Conservation (phyloP, 2,797 vertebrate genomes). For the Pseudomugil gertrudae region DNA sequence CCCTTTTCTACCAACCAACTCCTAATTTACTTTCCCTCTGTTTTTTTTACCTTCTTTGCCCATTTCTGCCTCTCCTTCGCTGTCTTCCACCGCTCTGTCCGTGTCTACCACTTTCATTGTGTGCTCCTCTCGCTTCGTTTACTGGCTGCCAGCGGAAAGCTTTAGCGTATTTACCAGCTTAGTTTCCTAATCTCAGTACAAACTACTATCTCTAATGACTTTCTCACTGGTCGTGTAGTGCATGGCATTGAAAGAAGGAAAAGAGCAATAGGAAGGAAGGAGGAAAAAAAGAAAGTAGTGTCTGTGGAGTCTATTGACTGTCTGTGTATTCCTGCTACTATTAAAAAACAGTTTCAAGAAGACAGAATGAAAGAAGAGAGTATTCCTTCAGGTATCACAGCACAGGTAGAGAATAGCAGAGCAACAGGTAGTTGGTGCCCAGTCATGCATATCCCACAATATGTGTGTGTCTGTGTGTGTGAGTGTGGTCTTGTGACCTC, state of each 20-base stretch:
- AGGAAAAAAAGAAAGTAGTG: background rate
- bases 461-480: constrained; percentile 6
- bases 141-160: constrained; percentile 58
- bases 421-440: constrained; percentile 72
- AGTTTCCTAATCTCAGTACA: constrained; percentile 73
- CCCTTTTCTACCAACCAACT: constrained; percentile 44
- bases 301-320: background rate
- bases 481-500: constrained; percentile 59
- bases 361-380: background rate
- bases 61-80: constrained; percentile 3
- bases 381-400: constrained; percentile 16
- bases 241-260: constrained; percentile 33
- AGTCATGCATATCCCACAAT: constrained; percentile 67
- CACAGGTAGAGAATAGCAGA: constrained; percentile 43
- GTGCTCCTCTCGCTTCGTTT: constrained; percentile 34
- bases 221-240: constrained; percentile 61
- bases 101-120: constrained; percentile 29
- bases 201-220: constrained; percentile 75
- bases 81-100: background rate
- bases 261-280: background rate
- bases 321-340: background rate
- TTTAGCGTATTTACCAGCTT: constrained; percentile 70
- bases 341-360: background rate
- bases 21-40: constrained; percentile 50
- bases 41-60: constrained; percentile 28